A percentile compares a stretch with the other conserved stretches of the same genome.
Evolutionary conservation across 2,113 vertebrate species (phyloP).

Genomic region (Apodemus speciosus): DNA sequence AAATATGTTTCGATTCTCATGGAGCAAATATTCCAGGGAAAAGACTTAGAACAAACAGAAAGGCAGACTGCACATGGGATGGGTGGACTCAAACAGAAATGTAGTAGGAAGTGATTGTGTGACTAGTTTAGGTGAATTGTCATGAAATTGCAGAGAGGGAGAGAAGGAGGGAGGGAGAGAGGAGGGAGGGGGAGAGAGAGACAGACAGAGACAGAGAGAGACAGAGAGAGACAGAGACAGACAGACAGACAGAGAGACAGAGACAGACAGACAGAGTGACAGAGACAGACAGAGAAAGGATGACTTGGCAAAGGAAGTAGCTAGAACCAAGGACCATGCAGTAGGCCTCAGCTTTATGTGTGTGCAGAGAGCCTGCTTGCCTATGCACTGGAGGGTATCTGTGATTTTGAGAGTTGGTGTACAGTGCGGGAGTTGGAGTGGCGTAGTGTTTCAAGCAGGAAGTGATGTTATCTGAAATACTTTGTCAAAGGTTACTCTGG

Average conservation of each 20-base stretch:
- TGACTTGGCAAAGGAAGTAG: neutral
- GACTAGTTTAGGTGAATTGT: neutral
- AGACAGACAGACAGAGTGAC: neutral
- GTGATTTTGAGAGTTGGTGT: neutral
- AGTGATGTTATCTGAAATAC: neutral
- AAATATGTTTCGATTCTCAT: neutral
- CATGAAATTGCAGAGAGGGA: neutral
- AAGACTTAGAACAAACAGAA: slow-evolving; percentile 29
- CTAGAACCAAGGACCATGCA: neutral
- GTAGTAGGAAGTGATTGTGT: neutral
- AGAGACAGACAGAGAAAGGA: neutral
- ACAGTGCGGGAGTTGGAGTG: neutral
- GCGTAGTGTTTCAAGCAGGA: neutral
- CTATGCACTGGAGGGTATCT: neutral
- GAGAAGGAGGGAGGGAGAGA: neutral
- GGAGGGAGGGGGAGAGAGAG: too few species aligned
- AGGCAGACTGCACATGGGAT: neutral
- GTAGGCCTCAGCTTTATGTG: neutral
- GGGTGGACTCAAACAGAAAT: slow-evolving; percentile 19
- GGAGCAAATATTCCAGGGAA: neutral
- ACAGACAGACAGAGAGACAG: rapidly evolving
- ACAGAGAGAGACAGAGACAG: rapidly evolving
- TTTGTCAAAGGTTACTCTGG: neutral
- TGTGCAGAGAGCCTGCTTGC: neutral
- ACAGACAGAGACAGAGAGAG: rapidly evolving